Evolutionary conservation across 2,888 invertebrate genomes (phyloP).

Genomic region (Chromoteleia sp.): DNA sequence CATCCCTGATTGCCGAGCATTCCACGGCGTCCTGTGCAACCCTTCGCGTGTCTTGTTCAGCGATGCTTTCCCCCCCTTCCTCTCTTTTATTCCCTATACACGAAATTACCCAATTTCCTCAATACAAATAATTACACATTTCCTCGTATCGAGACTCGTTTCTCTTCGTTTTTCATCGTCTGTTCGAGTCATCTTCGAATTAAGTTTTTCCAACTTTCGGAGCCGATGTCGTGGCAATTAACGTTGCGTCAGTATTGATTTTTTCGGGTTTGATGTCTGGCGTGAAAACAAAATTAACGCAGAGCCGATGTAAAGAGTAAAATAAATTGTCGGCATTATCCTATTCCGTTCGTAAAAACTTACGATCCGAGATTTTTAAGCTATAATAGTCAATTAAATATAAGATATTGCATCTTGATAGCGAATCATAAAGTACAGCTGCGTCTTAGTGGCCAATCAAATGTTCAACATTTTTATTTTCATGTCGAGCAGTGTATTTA

Average conservation of each 20-base stretch:
- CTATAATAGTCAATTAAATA: constrained; percentile 23
- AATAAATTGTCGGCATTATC: constrained; percentile 13
- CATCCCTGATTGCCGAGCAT: constrained; percentile 76
- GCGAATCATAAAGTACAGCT: background rate
- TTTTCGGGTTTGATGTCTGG: constrained; percentile 19
- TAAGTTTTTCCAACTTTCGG: constrained; percentile 46
- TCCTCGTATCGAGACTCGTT: constrained; percentile 44
- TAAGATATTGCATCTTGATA: constrained; percentile 26
- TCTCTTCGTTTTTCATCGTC: constrained; percentile 49
- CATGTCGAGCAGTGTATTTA: constrained; percentile 3
- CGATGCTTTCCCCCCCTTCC: constrained; percentile 44
- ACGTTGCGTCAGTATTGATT: constrained; percentile 55
- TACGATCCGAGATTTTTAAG: constrained; percentile 28
- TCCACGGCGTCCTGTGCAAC: constrained; percentile 73
- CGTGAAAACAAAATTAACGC: constrained; percentile 1
- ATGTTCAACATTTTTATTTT: constrained; percentile 12
- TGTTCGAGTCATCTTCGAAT: constrained; percentile 41
- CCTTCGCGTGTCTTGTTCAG: constrained; percentile 61
- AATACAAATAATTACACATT: constrained; percentile 66
- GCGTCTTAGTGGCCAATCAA: constrained; percentile 1
- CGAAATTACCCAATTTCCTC: constrained; percentile 66
- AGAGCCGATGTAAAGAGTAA: background rate
- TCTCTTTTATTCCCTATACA: constrained; percentile 34
- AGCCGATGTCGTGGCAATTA: constrained; percentile 40
- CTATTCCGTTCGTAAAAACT: constrained; percentile 25